These are phyloP conservation scores for Etia nguti DNA, from an alignment of 2,113 vertebrate genomes.

Conservation along the genomic window DNA sequence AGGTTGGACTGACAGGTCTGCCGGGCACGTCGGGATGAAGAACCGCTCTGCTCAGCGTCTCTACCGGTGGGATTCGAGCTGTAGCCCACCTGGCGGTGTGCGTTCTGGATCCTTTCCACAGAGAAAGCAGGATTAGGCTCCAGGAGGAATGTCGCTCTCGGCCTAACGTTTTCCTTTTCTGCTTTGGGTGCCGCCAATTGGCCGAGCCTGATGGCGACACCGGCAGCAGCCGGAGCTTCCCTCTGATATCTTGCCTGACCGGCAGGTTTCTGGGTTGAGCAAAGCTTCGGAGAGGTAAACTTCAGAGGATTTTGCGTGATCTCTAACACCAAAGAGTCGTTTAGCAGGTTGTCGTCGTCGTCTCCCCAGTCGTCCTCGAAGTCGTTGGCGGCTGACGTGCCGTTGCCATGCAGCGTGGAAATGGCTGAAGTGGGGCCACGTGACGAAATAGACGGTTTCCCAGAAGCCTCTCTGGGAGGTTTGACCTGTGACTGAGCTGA, in stretches of 20 bases:
- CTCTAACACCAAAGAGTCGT: conserved; percentile 80
- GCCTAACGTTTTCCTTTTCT: not conserved
- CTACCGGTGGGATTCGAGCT: not conserved
- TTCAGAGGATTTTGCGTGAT: conserved; percentile 77
- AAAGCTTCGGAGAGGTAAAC: conserved; percentile 26
- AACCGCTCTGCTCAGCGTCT: rapidly evolving
- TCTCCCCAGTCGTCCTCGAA: conserved; percentile 83
- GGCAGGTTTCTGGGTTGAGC: conserved; percentile 52
- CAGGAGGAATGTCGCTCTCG: conserved; percentile 10
- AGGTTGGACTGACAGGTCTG: not conserved
- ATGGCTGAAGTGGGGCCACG: not conserved
- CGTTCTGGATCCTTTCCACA: not conserved
- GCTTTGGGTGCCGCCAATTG: not conserved
- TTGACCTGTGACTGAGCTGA: not conserved
- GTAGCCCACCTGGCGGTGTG: not conserved
- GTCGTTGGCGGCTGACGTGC: conserved; percentile 9
- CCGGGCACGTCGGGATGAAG: not conserved
- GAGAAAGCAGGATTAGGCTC: conserved; percentile 30
- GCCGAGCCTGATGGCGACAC: not conserved
- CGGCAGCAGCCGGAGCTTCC: not conserved
- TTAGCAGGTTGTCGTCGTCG: conserved; percentile 73
- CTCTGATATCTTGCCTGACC: not conserved
- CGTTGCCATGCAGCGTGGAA: rapidly evolving
- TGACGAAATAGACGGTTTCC: not conserved
- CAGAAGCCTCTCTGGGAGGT: not conserved